phyloP scores from a whole-genome alignment of 2,888 invertebrate genomes.

The Cephus pulcher region DNA sequence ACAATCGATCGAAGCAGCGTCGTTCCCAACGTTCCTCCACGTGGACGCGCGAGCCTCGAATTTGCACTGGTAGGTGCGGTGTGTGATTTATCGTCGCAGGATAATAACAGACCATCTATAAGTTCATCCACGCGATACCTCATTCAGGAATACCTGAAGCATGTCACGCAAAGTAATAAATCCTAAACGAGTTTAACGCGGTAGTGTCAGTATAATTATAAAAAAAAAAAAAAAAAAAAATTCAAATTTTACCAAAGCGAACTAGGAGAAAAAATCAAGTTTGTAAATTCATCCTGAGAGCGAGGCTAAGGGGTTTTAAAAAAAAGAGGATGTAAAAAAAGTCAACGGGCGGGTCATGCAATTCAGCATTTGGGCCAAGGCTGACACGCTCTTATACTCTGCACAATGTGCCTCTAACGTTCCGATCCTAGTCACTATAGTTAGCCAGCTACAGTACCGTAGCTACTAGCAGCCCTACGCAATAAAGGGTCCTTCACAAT shows the following conservation, averaged over 20 bases:
- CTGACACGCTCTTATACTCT: not conserved
- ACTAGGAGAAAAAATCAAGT: not conserved
- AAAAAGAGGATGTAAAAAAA: not conserved
- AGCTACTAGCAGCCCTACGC: not conserved
- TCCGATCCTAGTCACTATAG: not conserved
- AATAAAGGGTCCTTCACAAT: not conserved
- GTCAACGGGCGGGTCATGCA: not conserved
- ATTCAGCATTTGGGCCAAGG: slow-evolving; percentile 3
- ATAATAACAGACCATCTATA: not conserved
- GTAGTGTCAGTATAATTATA: not conserved
- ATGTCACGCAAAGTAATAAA: not conserved
- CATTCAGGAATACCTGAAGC: not conserved
- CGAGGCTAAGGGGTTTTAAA: not conserved
- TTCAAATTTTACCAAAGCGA: not conserved
- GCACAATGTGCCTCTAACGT: not conserved
- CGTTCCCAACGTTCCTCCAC: not conserved
- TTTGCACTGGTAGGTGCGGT: not conserved
- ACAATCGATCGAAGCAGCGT: not conserved
- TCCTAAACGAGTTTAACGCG: not conserved
- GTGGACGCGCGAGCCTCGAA: not conserved
- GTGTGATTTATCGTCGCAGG: not conserved
- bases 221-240: not conserved
- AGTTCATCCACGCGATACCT: not conserved
- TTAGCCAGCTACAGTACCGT: not conserved
- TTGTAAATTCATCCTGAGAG: not conserved